Base-by-base conservation (phyloP, 2,113 vertebrate species). In the Psammodynastes pulverulentus region DNA sequence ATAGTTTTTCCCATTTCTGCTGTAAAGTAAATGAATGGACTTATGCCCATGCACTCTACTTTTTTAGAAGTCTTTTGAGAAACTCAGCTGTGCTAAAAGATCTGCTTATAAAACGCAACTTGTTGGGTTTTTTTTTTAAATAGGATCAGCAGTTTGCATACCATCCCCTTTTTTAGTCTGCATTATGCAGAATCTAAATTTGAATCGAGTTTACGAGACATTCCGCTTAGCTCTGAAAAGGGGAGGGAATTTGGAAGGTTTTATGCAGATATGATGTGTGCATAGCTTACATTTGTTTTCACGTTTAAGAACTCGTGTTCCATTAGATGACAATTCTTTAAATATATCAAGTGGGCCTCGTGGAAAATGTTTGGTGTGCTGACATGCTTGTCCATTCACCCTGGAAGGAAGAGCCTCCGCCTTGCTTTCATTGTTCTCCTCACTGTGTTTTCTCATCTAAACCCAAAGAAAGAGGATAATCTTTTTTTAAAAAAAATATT, bases 111-210 rank as follows among this genome's bases (percentile, higher is more conserved):
- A 93, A 91, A 96, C 15, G 43, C 26, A 24, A 48, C 54, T 62
- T 46, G 87, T 1, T 54, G 23, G 23, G 0, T 85, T 24, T 24
- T 19, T 43, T 21, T 67, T 45, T 23, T 2, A 93, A 94, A 91
- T 87, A 89, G 89, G 62, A 94, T 93, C 90, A 51, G 54, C 92
- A 29, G 93, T 94, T 91, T 91, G 94, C 97, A 96, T 97, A 96
- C 95, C 96, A 97, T 97, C 96, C 94, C 97, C 97, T 96, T 97
- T 97, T 97, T 95, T 96, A 97, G 1, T 87, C 90, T 94, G 94
- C 93, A 17, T 5, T 88, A 93, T 88, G 87, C 46, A 26, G 0
- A 3, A 56, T 0, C 0, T 84, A 92, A 96, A 94, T 92, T 94
- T 93, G 92, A 94, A 72, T 93, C 94, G 91, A 96, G 94, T 94